These are phyloP conservation scores for Micrasema longulum DNA, from an alignment of 1,140 invertebrate genomes.

Conservation along the genomic window DNA sequence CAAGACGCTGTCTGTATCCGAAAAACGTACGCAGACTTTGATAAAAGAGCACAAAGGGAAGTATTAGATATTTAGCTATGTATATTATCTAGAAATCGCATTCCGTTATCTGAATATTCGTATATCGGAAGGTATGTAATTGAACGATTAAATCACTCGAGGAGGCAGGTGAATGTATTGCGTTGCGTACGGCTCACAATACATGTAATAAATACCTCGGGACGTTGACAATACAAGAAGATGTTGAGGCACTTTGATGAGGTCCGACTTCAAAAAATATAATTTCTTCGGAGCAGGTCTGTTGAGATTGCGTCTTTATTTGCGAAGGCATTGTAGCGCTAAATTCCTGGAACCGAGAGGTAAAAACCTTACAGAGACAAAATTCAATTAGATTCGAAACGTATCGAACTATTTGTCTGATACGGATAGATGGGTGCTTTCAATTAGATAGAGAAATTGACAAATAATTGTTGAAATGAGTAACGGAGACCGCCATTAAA, in stretches of 20 bases:
- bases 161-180: conserved; percentile 21
- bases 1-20: conserved; percentile 1
- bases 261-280: conserved; percentile 29
- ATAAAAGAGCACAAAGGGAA: conserved; percentile 1
- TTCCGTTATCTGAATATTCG: conserved; percentile 51
- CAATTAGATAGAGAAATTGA: no score
- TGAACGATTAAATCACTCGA: conserved; percentile 42
- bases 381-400: no score
- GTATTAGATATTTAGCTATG: conserved; percentile 11
- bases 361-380: not conserved
- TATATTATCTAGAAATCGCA: conserved; percentile 42
- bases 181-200: not conserved
- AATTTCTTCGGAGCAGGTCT: not conserved
- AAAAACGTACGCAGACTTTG: conserved; percentile 29
- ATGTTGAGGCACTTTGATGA: conserved; percentile 17
- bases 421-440: no score
- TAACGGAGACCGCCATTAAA: no score
- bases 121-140: conserved; percentile 42
- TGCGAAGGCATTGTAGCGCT: conserved; percentile 4
- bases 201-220: conserved; percentile 19
- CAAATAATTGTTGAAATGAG: no score
- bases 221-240: conserved; percentile 23
- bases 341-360: conserved; percentile 13
- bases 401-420: no score
- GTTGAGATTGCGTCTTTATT: conserved; percentile 26